Conservation (phyloP, 2,797 vertebrate species). For the Syngnathus rostellatus region DNA sequence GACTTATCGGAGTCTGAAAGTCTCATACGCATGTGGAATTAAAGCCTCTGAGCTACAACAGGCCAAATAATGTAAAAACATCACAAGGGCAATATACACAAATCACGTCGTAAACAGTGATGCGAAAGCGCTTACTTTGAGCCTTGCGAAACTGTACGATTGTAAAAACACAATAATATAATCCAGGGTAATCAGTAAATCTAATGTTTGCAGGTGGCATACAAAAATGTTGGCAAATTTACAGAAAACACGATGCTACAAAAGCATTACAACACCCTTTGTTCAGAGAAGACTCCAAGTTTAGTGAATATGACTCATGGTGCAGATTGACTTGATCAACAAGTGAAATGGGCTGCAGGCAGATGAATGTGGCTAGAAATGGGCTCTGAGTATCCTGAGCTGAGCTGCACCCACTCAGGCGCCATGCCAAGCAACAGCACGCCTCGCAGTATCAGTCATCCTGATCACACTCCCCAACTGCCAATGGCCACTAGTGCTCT, state of each 20-base stretch:
- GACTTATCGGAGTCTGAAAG: neutral
- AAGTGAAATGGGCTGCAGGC: constrained; percentile 17
- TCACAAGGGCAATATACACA: too few species aligned
- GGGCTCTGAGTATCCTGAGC: constrained; percentile 22
- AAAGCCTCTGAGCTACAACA: too few species aligned
- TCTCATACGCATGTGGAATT: too few species aligned
- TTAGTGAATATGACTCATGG: neutral
- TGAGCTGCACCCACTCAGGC: constrained; percentile 34
- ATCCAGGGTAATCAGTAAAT: too few species aligned
- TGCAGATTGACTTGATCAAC: constrained; percentile 17
- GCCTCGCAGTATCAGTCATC: constrained; percentile 36
- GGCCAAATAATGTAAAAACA: too few species aligned
- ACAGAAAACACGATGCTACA: neutral
- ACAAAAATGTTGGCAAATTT: too few species aligned
- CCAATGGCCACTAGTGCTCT: constrained; percentile 26
- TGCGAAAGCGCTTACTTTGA: too few species aligned
- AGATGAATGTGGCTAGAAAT: constrained; percentile 14
- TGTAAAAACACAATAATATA: too few species aligned
- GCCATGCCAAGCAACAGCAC: constrained; percentile 40
- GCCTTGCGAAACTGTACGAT: too few species aligned
- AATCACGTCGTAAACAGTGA: too few species aligned
- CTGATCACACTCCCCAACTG: constrained; percentile 23
- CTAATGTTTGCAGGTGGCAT: too few species aligned
- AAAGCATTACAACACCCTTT: neutral
- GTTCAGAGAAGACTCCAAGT: neutral